These are phyloP conservation scores for Elgaria multicarinata DNA, from an alignment of 2,113 vertebrate species.

Conservation along the genomic window DNA sequence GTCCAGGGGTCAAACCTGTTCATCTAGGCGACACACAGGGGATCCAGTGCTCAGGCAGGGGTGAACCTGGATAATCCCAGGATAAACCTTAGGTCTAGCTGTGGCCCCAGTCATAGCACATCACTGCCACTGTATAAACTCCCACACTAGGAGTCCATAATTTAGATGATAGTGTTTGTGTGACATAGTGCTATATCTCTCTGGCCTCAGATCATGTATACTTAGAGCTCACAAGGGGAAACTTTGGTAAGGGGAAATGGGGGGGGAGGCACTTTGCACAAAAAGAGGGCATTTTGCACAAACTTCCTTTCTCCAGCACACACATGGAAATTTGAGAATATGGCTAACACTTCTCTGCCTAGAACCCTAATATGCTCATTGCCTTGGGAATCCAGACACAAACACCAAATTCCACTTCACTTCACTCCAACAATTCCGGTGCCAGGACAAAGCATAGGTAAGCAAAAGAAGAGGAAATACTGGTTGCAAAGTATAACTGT, in stretches of 20 bases:
- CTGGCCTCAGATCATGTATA: neutral
- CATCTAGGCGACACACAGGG: too few species aligned
- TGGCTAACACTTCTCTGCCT: too few species aligned
- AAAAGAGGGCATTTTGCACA: too few species aligned
- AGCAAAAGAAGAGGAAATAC: neutral
- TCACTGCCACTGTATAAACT: neutral
- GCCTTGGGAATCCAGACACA: neutral
- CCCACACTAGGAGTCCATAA: neutral
- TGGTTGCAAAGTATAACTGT: neutral
- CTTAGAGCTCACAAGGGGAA: neutral
- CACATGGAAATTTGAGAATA: too few species aligned
- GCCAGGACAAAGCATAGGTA: neutral
- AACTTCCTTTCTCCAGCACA: too few species aligned
- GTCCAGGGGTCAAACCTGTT: too few species aligned
- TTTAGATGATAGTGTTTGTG: neutral
- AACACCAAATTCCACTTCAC: neutral
- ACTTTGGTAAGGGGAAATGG: too few species aligned
- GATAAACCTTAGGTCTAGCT: too few species aligned
- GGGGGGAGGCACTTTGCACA: too few species aligned
- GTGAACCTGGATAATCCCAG: too few species aligned
- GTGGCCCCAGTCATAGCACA: neutral
- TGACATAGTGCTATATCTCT: neutral
- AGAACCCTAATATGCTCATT: neutral
- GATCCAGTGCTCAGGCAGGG: too few species aligned
- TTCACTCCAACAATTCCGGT: neutral